A percentile compares a stretch with the other conserved stretches of the same genome.
Conservation (phyloP, 2,888 invertebrate genomes). For the Orthosia gothica region DNA sequence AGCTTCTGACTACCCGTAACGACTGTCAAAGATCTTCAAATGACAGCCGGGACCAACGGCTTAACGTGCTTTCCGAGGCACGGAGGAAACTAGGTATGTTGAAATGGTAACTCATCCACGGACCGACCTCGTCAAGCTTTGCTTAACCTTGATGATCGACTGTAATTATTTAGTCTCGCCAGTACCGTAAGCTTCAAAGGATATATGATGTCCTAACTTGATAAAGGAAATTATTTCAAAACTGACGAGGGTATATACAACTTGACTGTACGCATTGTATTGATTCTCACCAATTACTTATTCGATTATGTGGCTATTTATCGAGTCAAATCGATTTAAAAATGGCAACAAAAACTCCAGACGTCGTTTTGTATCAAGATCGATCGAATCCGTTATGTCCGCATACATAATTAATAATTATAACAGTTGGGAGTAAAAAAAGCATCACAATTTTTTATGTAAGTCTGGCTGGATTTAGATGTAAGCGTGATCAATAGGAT, state of each 20-base stretch:
- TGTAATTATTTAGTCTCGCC: not conserved
- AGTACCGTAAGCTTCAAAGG: not conserved
- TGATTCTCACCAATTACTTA: slow-evolving; percentile 46
- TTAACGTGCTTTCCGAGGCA: no score
- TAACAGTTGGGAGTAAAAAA: slow-evolving; percentile 9
- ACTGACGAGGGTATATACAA: not conserved
- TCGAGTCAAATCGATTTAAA: slow-evolving; percentile 49
- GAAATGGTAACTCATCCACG: no score
- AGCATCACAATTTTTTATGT: not conserved
- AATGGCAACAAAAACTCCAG: slow-evolving; percentile 27
- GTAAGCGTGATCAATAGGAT: no score
- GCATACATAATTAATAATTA: slow-evolving; percentile 31
- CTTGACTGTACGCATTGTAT: not conserved
- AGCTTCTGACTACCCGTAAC: no score
- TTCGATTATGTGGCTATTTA: slow-evolving; percentile 36
- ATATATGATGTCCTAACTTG: no score
- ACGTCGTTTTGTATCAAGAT: slow-evolving; percentile 9
- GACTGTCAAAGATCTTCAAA: no score
- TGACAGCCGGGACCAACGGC: no score
- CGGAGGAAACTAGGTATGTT: no score
- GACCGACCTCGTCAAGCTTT: no score
- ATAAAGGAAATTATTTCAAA: not conserved
- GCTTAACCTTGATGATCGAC: no score
- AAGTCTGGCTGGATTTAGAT: slow-evolving; percentile 1
- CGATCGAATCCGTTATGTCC: slow-evolving; percentile 19